Evolutionary conservation across 2,797 vertebrate species (phyloP).

Genomic region (Euphonia xanthogaster): DNA sequence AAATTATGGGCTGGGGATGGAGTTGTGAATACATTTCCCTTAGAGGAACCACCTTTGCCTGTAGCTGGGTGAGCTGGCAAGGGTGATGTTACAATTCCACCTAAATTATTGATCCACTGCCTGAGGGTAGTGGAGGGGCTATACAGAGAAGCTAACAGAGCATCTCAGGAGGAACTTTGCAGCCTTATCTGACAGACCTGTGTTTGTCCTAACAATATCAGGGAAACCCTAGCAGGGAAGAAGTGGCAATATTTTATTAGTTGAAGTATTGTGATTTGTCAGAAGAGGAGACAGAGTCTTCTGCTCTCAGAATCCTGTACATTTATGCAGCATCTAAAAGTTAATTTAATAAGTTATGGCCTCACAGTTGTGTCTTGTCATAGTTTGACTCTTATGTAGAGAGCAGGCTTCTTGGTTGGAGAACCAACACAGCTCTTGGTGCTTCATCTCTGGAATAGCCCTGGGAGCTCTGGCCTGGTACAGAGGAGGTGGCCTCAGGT

Average conservation of each 20-base stretch:
- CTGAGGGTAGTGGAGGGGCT: neutral
- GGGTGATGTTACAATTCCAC: neutral
- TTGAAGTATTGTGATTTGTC: constrained; percentile 37
- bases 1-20: neutral
- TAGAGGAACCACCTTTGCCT: neutral
- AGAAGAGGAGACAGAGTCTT: neutral
- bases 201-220: constrained; percentile 46
- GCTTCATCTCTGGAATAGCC: neutral
- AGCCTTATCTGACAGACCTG: constrained; percentile 44
- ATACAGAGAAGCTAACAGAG: neutral
- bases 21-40: neutral
- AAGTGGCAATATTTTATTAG: constrained; percentile 64
- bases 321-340: neutral
- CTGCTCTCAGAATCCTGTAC: constrained; percentile 7
- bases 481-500: neutral
- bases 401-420: neutral
- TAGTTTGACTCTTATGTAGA: neutral
- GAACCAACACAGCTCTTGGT: neutral
- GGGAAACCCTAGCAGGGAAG: constrained; percentile 38
- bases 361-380: neutral
- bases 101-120: neutral
- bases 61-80: neutral
- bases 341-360: constrained; percentile 65
- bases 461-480: neutral
- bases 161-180: constrained; percentile 49